Evolutionary conservation across 2,113 vertebrate species (phyloP).

Genomic region (Tetrax tetrax): DNA sequence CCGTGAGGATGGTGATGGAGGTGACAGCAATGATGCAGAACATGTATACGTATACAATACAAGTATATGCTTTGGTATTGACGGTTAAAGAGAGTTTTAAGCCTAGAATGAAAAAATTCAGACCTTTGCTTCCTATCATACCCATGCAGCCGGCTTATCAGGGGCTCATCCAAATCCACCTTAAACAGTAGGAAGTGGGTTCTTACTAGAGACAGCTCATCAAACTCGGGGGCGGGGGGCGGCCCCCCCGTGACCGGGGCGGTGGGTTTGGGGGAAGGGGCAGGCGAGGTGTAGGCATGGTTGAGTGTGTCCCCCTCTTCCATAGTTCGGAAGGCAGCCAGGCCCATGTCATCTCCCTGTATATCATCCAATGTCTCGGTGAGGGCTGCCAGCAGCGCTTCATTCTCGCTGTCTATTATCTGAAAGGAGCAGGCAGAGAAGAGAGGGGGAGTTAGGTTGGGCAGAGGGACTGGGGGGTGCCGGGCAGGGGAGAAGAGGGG

Average conservation of each 20-base stretch:
- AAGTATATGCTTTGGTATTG: slow-evolving; percentile 74
- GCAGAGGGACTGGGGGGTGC: background rate
- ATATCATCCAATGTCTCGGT: slow-evolving; percentile 95
- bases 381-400: slow-evolving; percentile 92
- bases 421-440: slow-evolving; percentile 69
- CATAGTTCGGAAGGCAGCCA: slow-evolving; percentile 89
- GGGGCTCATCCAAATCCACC: slow-evolving; percentile 80
- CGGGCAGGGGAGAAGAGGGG: background rate
- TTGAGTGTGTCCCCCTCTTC: slow-evolving; percentile 82
- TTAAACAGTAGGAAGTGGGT: slow-evolving; percentile 79
- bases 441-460: background rate
- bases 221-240: slow-evolving; percentile 80
- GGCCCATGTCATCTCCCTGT: slow-evolving; percentile 87
- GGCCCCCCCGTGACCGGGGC: slow-evolving; percentile 69
- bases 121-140: slow-evolving; percentile 86
- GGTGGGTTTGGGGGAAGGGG: slow-evolving; percentile 72
- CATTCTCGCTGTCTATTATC: slow-evolving; percentile 92
- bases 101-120: slow-evolving; percentile 88
- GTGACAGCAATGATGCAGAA: slow-evolving; percentile 68
- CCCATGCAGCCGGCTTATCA: slow-evolving; percentile 79
- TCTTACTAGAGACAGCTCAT: slow-evolving; percentile 95
- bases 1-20: slow-evolving; percentile 65
- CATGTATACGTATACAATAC: slow-evolving; percentile 79
- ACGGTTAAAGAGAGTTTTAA: slow-evolving; percentile 75
- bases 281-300: slow-evolving; percentile 75